A percentile compares a stretch with the other conserved stretches of the same genome.
These are phyloP conservation scores for Bicyclus anynana DNA, from an alignment of 1,140 invertebrate genomes.

Conservation along the genomic window DNA sequence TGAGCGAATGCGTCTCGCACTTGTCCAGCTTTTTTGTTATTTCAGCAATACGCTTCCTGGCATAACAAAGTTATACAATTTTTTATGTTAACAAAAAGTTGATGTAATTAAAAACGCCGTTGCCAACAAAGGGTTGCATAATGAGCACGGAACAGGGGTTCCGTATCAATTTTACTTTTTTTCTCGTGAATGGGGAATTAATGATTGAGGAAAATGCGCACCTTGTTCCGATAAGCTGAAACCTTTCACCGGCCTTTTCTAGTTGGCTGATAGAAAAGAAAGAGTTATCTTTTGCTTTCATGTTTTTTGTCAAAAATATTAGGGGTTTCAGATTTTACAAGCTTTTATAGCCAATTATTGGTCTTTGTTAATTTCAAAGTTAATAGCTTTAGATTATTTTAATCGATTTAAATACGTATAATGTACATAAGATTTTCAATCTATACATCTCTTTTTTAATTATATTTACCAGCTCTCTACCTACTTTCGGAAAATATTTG, in stretches of 20 bases:
- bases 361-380: no score
- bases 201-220: conserved; percentile 3
- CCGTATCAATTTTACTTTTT: conserved; percentile 3
- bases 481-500: no score
- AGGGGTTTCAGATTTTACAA: no score
- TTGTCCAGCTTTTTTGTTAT: neutral
- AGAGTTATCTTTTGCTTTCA: neutral
- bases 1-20: no score
- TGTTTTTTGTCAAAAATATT: no score
- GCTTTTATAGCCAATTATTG: no score
- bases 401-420: no score
- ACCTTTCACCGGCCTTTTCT: neutral
- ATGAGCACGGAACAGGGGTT: neutral
- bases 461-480: no score
- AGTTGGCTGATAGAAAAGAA: neutral
- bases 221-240: conserved; percentile 2
- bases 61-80: neutral
- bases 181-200: conserved; percentile 1
- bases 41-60: neutral
- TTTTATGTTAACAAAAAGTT: neutral
- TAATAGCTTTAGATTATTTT: no score
- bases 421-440: no score
- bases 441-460: no score
- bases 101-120: conserved; percentile 3
- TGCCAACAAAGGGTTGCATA: neutral